phyloP scores from a whole-genome alignment of 1,140 invertebrate genomes.

The Coelopa frigida region DNA sequence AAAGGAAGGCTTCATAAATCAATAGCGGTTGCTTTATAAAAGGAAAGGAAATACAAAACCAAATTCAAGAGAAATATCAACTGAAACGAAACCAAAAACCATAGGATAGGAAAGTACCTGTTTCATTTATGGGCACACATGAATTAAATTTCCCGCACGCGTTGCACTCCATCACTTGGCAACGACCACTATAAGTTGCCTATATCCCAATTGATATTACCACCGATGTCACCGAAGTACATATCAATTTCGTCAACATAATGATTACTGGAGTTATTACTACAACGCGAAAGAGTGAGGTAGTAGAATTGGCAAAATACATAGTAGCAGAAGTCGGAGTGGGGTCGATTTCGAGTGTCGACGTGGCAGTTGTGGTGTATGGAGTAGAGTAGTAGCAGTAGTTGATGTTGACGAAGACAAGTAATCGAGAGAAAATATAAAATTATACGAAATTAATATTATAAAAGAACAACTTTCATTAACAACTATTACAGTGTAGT shows the following conservation, averaged over 20 bases:
- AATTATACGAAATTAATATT: too few species aligned
- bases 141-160: neutral
- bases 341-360: neutral
- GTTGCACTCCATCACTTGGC: slow-evolving; percentile 3
- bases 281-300: neutral
- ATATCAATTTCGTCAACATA: slow-evolving; percentile 1
- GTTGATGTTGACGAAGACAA: slow-evolving; percentile 2
- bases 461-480: too few species aligned
- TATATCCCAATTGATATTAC: neutral
- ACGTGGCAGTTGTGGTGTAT: slow-evolving; percentile 4
- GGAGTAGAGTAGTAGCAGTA: slow-evolving; percentile 8
- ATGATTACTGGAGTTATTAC: neutral
- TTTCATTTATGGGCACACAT: neutral
- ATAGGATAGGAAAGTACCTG: slow-evolving; percentile 7
- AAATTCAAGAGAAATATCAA: slow-evolving; percentile 1
- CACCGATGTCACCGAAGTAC: slow-evolving; percentile 3
- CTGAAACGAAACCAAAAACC: neutral
- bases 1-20: neutral
- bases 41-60: neutral
- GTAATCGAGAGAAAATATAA: too few species aligned
- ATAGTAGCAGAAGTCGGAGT: neutral
- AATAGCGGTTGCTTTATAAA: neutral
- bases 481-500: too few species aligned
- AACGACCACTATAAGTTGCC: slow-evolving; percentile 1
- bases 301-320: neutral